Evolutionary conservation across 2,113 vertebrate genomes (phyloP), one percentile per base, ranked within the genome.

Genomic region (Henicopernis longicauda): DNA sequence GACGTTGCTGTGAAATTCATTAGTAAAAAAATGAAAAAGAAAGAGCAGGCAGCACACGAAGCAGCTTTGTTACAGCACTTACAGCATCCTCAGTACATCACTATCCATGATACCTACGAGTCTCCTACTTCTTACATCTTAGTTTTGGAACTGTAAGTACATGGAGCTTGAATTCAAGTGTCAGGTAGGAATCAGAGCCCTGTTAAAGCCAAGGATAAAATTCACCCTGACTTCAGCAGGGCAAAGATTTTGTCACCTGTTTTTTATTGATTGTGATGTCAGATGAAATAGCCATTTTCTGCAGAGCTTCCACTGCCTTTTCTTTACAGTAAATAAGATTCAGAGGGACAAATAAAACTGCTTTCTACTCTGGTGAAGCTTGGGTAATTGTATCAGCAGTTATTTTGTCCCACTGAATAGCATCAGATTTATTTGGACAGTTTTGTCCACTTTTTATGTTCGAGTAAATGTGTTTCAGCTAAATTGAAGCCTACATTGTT

Each of bases 21-120:
- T 79, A 99, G 98, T 97, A 99, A 99, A 97, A 99, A 99, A 98
- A 99, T 99, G 99, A 99, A 99, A 97, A 99, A 99, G 97, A 99
- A 99, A 86, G 99, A 99, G 92, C 99, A 99, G 96, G 99, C 98
- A 86, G 98, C 99, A 13, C 99, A 99, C 0, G 99, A 99, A 95
- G 99, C 99, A 0, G 99, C 99, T 85, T 97, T 99, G 47, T 98
- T 99, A 12, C 98, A 98, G 20, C 99, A 99, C 44, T 98, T 99
- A 4, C 99, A 99, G 94, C 99, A 99, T 77, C 99, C 98, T 18
- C 99, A 99, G 97, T 98, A 99, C 90, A 98, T 99, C 97, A 98
- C 98, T 16, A 98, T 99, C 93, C 97, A 98, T 0, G 99, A 99
- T 93, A 99, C 99, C 29, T 99, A 99, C 0, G 99, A 99, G 97